Percentiles rank a stretch among this genome's conserved stretches.
These are phyloP conservation scores for Tetanocera ferruginea DNA, from an alignment of 2,888 invertebrate genomes.

Conservation along the genomic window DNA sequence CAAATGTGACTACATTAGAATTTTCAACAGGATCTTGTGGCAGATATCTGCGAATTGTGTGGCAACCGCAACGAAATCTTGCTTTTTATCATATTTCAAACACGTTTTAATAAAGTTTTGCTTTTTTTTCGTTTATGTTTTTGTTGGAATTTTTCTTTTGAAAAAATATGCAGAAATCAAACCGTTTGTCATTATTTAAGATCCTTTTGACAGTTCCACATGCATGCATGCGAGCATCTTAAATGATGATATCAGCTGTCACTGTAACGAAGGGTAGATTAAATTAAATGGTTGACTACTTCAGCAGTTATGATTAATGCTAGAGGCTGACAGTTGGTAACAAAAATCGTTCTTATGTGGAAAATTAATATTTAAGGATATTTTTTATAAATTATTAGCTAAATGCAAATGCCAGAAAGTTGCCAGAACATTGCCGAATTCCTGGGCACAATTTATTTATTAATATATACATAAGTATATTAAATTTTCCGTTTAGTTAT, in stretches of 20 bases:
- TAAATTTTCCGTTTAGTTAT: no score
- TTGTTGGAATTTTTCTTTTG: constrained; percentile 27
- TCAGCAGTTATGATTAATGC: constrained; percentile 50
- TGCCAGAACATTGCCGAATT: no score
- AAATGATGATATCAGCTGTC: constrained; percentile 56
- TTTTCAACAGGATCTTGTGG: constrained; percentile 60
- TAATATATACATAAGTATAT: no score
- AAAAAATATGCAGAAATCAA: constrained; percentile 42
- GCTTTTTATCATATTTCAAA: constrained; percentile 52
- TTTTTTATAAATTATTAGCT: background rate
- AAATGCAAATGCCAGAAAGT: no score
- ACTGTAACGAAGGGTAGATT: constrained; percentile 58
- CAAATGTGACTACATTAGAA: constrained; percentile 61
- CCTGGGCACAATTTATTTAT: no score
- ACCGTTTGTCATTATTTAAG: constrained; percentile 68
- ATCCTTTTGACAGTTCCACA: constrained; percentile 61
- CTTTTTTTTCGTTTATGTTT: constrained; percentile 29
- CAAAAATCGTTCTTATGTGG: background rate
- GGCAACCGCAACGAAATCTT: constrained; percentile 57
- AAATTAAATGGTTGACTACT: constrained; percentile 61
- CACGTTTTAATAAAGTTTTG: constrained; percentile 40
- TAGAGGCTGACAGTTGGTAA: background rate
- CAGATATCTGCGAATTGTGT: constrained; percentile 26
- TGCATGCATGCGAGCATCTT: constrained; percentile 41
- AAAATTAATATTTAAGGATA: background rate